Conservation (phyloP, 2,113 vertebrate species). For the Pan paniscus region DNA sequence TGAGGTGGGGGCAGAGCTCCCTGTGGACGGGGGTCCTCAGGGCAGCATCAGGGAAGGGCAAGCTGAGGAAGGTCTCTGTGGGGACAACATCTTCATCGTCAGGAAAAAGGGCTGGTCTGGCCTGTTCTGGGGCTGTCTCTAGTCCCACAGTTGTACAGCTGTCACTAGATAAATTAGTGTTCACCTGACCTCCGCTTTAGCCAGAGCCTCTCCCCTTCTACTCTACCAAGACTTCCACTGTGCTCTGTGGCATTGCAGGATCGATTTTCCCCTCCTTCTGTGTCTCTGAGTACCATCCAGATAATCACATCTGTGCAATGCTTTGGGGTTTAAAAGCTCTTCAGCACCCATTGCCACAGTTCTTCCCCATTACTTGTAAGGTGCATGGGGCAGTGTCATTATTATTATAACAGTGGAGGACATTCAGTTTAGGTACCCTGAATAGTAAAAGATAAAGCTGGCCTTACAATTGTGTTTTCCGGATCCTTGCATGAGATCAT, state of each 20-base stretch:
- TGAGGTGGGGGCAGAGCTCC: background rate
- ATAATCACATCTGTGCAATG: background rate
- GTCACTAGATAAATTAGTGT: background rate
- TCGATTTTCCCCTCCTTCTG: background rate
- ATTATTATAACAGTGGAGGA: background rate
- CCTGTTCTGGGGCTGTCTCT: background rate
- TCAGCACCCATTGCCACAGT: background rate
- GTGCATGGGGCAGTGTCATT: too few species aligned
- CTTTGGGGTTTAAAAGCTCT: background rate
- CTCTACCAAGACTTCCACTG: background rate
- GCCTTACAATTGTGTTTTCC: background rate
- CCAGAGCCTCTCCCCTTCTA: rapidly evolving
- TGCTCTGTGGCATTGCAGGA: background rate
- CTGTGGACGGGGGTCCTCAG: background rate
- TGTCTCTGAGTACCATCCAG: background rate
- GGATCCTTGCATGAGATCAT: background rate
- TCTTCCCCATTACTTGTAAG: background rate
- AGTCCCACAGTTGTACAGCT: too few species aligned
- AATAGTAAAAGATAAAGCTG: background rate
- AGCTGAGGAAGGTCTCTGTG: background rate
- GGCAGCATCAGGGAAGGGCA: background rate
- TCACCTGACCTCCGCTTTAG: background rate
- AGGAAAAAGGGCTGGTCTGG: background rate
- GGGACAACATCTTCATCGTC: background rate
- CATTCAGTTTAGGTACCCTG: background rate